These are phyloP conservation scores for Syrrhaptes paradoxus DNA, from an alignment of 2,113 vertebrate genomes.

Conservation along the genomic window DNA sequence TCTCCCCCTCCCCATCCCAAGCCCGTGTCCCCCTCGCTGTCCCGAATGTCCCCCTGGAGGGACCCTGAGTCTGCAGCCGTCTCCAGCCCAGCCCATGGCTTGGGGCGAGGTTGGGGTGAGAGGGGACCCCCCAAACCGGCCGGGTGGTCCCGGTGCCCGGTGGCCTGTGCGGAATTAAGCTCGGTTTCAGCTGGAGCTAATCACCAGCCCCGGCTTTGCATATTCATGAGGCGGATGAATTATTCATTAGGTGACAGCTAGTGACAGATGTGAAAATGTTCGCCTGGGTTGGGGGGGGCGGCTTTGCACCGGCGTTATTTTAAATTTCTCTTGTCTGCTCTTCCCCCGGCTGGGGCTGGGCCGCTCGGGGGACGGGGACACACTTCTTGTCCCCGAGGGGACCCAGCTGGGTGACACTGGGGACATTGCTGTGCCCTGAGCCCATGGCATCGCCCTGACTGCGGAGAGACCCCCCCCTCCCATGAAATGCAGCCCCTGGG, in stretches of 20 bases:
- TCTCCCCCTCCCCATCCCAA: not conserved
- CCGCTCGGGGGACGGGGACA: not conserved
- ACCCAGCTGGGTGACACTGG: not conserved
- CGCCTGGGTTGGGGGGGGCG: not conserved
- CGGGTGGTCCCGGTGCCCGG: not conserved
- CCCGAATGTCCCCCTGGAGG: not conserved
- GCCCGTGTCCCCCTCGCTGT: not conserved
- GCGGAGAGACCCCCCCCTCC: accelerated
- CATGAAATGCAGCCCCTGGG: accelerated
- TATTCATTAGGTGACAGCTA: constrained; percentile 73
- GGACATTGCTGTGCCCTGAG: not conserved
- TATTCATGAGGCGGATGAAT: constrained; percentile 74
- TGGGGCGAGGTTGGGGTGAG: not conserved
- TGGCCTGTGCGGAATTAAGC: constrained; percentile 38
- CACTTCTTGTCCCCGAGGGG: not conserved
- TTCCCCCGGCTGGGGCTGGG: not conserved
- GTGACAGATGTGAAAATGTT: constrained; percentile 72
- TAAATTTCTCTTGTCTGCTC: not conserved
- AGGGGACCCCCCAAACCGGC: not conserved
- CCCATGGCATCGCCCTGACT: not conserved
- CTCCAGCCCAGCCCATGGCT: accelerated
- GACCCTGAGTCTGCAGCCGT: accelerated
- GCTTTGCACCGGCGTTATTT: constrained; percentile 43
- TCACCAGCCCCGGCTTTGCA: constrained; percentile 60
- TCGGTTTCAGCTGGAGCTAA: constrained; percentile 54